phyloP scores from a whole-genome alignment of 2,888 invertebrate genomes.

The Himalopsyche tibetana region DNA sequence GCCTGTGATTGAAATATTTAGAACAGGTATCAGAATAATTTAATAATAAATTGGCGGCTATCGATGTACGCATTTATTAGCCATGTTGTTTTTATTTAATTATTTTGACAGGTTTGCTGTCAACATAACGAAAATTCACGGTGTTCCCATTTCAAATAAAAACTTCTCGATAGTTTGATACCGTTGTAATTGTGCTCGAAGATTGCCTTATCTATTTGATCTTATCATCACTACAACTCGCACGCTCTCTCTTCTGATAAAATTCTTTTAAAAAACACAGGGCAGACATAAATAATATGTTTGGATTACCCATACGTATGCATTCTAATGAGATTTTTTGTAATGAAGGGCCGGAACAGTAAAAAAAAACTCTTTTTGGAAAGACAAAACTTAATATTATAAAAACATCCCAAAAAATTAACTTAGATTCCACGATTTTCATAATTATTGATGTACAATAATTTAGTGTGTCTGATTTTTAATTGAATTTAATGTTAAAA shows the following conservation, averaged over 20 bases:
- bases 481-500: too few relatives aligned
- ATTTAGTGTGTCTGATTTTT: too few relatives aligned
- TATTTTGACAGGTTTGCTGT: slow-evolving; percentile 16
- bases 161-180: not conserved
- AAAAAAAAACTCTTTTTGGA: too few relatives aligned
- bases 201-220: slow-evolving; percentile 18
- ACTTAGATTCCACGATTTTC: too few relatives aligned
- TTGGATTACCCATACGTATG: too few relatives aligned
- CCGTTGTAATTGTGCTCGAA: slow-evolving; percentile 6
- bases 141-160: slow-evolving; percentile 18
- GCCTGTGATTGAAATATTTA: too few relatives aligned
- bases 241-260: not conserved
- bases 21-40: not conserved
- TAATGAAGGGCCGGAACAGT: too few relatives aligned
- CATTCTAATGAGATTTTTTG: too few relatives aligned
- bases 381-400: too few relatives aligned
- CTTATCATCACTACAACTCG: not conserved
- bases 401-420: too few relatives aligned
- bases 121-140: slow-evolving; percentile 24
- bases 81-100: slow-evolving; percentile 14
- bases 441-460: too few relatives aligned
- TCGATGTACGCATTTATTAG: not conserved
- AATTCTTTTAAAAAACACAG: not conserved
- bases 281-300: not conserved
- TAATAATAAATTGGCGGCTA: slow-evolving; percentile 13